Conservation (phyloP, 2,113 vertebrate species). For the Myrmecobius fasciatus region DNA sequence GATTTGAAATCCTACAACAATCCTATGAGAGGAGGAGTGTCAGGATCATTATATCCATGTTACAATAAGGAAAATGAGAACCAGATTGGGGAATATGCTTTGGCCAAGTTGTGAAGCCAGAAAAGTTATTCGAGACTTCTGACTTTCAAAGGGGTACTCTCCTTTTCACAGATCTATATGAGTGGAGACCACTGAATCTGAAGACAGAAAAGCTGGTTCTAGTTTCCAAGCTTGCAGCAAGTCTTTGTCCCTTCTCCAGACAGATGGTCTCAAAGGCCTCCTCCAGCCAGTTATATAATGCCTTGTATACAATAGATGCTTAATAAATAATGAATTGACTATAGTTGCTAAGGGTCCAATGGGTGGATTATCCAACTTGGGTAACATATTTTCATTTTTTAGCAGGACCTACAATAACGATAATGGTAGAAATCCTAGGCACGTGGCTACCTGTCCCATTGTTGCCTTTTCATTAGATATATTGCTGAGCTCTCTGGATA, state of each 20-base stretch:
- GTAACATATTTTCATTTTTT: too few relatives aligned
- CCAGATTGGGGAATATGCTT: background rate
- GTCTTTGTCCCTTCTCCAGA: background rate
- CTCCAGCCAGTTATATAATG: background rate
- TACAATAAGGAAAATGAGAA: background rate
- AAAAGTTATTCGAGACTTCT: background rate
- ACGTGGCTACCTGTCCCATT: background rate
- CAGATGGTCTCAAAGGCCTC: background rate
- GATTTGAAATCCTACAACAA: background rate
- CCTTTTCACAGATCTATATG: background rate
- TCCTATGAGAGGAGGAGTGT: background rate
- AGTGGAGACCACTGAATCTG: background rate
- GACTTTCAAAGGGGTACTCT: background rate
- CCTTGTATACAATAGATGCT: background rate
- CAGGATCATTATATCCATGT: background rate
- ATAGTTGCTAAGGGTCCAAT: background rate
- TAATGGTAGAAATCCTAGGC: background rate
- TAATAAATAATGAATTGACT: background rate
- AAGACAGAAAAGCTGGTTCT: background rate
- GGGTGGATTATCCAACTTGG: background rate
- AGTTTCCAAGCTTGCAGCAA: background rate
- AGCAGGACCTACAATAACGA: background rate
- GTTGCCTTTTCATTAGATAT: background rate
- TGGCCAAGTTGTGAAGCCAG: background rate
- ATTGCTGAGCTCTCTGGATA: background rate